Percentiles rank a stretch among this genome's conserved stretches.
Evolutionary conservation across 2,113 vertebrate species (phyloP).

Genomic region (Chaetodon auriga): DNA sequence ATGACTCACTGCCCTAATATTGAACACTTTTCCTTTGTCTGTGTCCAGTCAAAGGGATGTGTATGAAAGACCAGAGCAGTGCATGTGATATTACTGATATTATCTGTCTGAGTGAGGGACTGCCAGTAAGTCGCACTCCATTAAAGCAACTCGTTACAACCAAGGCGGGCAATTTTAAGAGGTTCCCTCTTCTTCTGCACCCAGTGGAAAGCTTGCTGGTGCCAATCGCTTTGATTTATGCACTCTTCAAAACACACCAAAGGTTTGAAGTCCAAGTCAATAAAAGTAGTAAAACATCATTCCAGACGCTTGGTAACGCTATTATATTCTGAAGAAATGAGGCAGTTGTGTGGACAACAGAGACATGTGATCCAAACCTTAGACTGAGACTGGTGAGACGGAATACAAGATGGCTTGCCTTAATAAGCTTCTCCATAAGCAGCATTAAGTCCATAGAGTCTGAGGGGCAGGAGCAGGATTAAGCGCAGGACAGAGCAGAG

Average conservation of each 20-base stretch:
- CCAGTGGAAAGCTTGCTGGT: constrained; percentile 58
- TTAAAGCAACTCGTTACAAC: constrained; percentile 68
- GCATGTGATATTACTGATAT: constrained; percentile 60
- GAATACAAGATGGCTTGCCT: constrained; percentile 43
- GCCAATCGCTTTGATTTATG: constrained; percentile 76
- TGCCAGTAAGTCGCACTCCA: constrained; percentile 60
- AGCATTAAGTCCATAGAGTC: constrained; percentile 36
- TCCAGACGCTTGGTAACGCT: constrained; percentile 72
- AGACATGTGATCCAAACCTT: constrained; percentile 43
- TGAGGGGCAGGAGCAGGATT: neutral
- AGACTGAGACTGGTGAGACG: constrained; percentile 18
- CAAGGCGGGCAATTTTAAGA: constrained; percentile 61
- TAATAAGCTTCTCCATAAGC: constrained; percentile 55
- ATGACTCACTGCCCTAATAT: constrained; percentile 76
- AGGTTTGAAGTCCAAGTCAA: constrained; percentile 66
- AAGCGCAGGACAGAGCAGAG: constrained; percentile 13
- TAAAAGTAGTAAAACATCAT: constrained; percentile 72
- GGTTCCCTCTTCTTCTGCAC: constrained; percentile 49
- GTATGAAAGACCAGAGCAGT: constrained; percentile 38
- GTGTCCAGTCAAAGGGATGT: constrained; percentile 49
- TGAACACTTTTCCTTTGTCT: constrained; percentile 74
- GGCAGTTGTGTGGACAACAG: constrained; percentile 61
- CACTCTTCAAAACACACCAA: constrained; percentile 67
- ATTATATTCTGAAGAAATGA: constrained; percentile 68
- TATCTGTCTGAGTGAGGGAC: constrained; percentile 63